A percentile compares a stretch with the other conserved stretches of the same genome.
phyloP scores from a whole-genome alignment of 2,797 vertebrate genomes.

The Xerus rutilus region DNA sequence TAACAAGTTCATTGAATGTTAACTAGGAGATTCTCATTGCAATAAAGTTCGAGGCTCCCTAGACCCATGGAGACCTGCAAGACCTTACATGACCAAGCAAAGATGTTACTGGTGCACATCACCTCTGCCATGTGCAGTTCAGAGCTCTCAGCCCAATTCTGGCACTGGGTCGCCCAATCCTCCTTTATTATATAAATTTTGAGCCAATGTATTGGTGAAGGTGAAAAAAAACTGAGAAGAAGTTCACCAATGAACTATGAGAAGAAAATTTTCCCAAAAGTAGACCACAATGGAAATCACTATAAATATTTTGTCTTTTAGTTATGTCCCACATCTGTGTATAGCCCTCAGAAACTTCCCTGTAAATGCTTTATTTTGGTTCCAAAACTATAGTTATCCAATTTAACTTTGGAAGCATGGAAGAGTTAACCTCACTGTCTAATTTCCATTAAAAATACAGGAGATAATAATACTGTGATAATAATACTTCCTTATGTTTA shows the following conservation, averaged over 20 bases:
- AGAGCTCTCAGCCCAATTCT: background rate
- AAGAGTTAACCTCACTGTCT: background rate
- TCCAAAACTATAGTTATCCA: slow-evolving; percentile 28
- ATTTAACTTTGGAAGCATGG: background rate
- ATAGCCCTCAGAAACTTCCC: background rate
- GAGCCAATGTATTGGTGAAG: background rate
- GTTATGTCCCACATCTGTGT: background rate
- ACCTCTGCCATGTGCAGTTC: background rate
- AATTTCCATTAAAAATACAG: slow-evolving; percentile 9
- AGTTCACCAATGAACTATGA: slow-evolving; percentile 1
- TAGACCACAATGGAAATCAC: background rate
- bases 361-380: background rate
- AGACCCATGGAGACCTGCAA: background rate
- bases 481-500: background rate
- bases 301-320: background rate
- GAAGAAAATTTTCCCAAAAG: background rate
- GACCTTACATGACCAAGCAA: background rate
- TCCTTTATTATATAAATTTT: background rate
- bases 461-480: background rate
- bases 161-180: background rate
- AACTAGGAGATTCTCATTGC: background rate
- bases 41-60: background rate
- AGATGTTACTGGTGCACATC: background rate
- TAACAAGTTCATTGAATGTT: background rate
- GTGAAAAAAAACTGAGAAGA: background rate